Conservation (phyloP, 2,113 vertebrate genomes). For the Sander lucioperca region DNA sequence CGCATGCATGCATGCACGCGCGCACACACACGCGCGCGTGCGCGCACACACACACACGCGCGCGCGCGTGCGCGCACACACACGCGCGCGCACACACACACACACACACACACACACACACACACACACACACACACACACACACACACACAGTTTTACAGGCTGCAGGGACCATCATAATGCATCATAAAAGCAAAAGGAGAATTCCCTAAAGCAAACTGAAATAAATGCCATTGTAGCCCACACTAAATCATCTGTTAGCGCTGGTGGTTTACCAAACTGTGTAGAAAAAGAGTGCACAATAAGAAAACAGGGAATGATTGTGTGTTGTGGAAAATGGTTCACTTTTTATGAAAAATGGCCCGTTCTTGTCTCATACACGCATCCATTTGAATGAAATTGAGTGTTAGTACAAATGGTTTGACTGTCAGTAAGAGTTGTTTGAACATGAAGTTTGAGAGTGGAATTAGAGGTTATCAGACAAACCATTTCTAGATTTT, state of each 20-base stretch:
- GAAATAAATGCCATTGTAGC: constrained; percentile 53
- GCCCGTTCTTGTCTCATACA: background rate
- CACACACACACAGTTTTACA: background rate
- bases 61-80: background rate
- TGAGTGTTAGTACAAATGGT: background rate
- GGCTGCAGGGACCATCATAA: constrained; percentile 46
- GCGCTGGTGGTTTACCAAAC: constrained; percentile 16
- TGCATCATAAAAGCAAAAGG: constrained; percentile 60
- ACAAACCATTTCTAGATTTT: background rate
- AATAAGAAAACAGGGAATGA: background rate
- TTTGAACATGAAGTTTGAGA: background rate
- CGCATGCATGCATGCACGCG: background rate
- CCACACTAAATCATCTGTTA: constrained; percentile 52
- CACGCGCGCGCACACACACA: background rate
- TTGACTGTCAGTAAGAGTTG: background rate
- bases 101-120: constrained; percentile 9
- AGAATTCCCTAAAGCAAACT: constrained; percentile 62
- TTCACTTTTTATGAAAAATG: constrained; percentile 9
- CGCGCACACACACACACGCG: constrained; percentile 14
- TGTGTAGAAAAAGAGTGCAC: background rate
- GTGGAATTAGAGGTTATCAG: background rate
- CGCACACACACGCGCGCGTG: background rate
- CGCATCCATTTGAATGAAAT: background rate
- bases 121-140: constrained; percentile 16
- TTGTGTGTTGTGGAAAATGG: constrained; percentile 3